Percentiles rank a stretch among this genome's conserved stretches.
Conservation (phyloP, 2,113 vertebrate species). For the Eira barbara region DNA sequence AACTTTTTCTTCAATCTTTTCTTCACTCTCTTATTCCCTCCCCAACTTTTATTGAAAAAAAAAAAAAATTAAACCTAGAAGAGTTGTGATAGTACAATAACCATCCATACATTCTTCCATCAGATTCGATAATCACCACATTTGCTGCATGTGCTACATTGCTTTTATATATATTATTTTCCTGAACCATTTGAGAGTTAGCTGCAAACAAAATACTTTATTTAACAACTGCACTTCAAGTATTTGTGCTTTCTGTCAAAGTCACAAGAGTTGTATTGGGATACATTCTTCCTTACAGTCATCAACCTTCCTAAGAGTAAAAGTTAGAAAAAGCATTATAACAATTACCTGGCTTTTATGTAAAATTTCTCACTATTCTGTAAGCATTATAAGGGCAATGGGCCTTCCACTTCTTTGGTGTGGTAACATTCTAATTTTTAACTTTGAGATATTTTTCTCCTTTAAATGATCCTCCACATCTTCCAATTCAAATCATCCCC, state of each 20-base stretch:
- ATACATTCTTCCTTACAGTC: neutral
- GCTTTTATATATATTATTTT: neutral
- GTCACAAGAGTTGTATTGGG: neutral
- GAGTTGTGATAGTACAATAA: neutral
- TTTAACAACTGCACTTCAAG: neutral
- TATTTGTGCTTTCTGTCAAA: neutral
- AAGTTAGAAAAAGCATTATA: neutral
- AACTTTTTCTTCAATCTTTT: neutral
- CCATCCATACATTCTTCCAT: neutral
- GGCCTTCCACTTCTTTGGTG: neutral
- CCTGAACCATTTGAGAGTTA: neutral
- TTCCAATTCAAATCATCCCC: neutral
- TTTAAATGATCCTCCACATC: neutral
- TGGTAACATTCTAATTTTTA: neutral
- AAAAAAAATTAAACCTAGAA: neutral
- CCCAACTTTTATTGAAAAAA: neutral
- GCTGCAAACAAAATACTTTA: neutral
- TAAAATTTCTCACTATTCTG: neutral
- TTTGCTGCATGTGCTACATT: neutral
- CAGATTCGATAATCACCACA: neutral
- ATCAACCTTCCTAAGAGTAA: neutral
- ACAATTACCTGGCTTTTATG: constrained; percentile 12
- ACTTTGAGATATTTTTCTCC: neutral
- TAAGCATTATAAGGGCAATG: neutral
- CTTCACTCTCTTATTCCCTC: neutral